phyloP scores from a whole-genome alignment of 2,888 invertebrate genomes.

The Lithophane socia region DNA sequence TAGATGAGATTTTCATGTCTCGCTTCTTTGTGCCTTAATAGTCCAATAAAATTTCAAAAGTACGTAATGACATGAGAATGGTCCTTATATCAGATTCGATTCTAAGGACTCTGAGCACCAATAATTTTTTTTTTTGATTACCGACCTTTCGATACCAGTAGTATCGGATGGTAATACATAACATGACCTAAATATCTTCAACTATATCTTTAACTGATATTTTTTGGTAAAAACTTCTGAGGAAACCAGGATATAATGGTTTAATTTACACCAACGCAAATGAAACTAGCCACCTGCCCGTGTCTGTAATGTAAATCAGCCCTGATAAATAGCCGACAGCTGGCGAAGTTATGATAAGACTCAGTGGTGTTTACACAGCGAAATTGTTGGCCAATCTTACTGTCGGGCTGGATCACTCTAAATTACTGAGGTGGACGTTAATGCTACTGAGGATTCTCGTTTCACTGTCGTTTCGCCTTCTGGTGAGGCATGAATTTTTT shows the following conservation, averaged over 20 bases:
- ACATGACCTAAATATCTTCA: no score
- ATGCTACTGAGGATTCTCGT: slow-evolving; percentile 33
- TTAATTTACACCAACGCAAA: not conserved
- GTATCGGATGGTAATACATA: no score
- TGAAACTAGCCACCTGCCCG: not conserved
- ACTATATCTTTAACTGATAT: not conserved
- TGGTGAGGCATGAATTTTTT: no score
- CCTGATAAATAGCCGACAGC: slow-evolving; percentile 31
- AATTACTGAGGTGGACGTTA: slow-evolving; percentile 38
- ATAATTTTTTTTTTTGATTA: not conserved
- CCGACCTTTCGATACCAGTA: no score
- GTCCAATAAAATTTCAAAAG: no score
- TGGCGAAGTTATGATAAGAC: slow-evolving; percentile 51
- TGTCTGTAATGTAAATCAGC: slow-evolving; percentile 45
- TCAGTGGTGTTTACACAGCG: slow-evolving; percentile 50
- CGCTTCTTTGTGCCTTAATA: not conserved
- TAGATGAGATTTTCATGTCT: no score
- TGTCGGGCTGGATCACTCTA: slow-evolving; percentile 59
- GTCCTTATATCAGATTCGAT: not conserved
- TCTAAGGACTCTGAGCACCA: not conserved
- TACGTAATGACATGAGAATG: no score
- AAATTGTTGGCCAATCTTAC: slow-evolving; percentile 53
- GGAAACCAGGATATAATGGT: not conserved
- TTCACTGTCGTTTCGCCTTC: not conserved
- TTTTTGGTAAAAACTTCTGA: not conserved